Base-by-base conservation (phyloP, 1,140 invertebrate genomes). In the Armadillidium nasatum region DNA sequence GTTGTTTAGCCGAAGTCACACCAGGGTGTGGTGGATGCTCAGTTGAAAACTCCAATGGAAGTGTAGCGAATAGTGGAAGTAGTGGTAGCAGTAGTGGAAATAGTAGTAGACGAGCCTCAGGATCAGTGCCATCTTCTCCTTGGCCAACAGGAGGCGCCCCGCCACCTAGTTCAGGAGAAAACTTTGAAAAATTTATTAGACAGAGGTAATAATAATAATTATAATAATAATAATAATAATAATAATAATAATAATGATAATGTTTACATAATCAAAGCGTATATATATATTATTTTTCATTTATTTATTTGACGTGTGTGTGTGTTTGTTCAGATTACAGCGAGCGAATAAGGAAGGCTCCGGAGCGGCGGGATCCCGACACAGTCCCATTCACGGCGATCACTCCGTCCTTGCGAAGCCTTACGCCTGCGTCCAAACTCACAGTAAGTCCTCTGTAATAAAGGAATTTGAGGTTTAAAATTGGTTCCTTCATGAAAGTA, bases 391-490 rank as follows among this genome's bases (percentile, higher is more conserved):
- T 60, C 50, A 60, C 19, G 50, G 50, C 50, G 50, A 60, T 60
- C 50, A 60, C 50, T 60, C 50, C 50, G 50, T 60, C 50, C 50
- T 60, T 60, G 50, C 50, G 11, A 60, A 60, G 50, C 50, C 50
- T 60, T 60, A 60, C 19, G 50, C 50, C 50, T 60, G 50, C 50
- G 50, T 60, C 50, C 50, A 60, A 60, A 60, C 50, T 60, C 50
- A 60, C 50, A 60, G 50, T 60, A 60, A 60, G 33, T 33, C 33
- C 33, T 33, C 33, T 33, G 33, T 33, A 33, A 33, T 33, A 33
- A 33, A 1, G 33, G 33, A 33, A 33, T 6, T 33, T 6, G 33
- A 33, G 33, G 33, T 33, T 33, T 33, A 33, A 33, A 33, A 33
- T 3, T 33, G 33, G 33, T 33, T 33, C 33, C 33, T 33, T 33